Base-by-base conservation (phyloP, 1,140 invertebrate species). In the Drosophila chauvacae region DNA sequence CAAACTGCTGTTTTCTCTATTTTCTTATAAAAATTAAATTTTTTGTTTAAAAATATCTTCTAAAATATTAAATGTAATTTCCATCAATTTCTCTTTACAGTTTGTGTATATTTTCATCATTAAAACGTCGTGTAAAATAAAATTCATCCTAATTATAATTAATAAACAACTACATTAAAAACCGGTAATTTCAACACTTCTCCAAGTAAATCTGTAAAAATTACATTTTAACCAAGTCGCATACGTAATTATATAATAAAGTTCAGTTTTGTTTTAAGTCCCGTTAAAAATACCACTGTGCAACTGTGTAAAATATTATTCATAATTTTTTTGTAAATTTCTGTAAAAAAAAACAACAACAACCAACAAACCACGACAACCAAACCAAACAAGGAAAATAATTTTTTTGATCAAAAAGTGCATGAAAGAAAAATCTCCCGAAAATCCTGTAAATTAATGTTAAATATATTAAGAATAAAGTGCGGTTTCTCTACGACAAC, bases 51-150 rank as follows among this genome's bases (percentile, higher is more conserved):
- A 11, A 11, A 33, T 11, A 13, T 35, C 10, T 13, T 13, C 33
- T 7, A n/a, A 30, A 35, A 56, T 56, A 35, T 26, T 80, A 57
- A 55, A 57, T 4, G 0, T 7, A 41, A 48, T 50, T 39, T 44
- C 3, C 5, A 33, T 26, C 23, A 4, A 2, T 79, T 51, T 86
- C 11, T 90, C 85, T 58, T 90, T 90, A 11, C 85, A 90, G 85
- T 90, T 85, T 90, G 85, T 87, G 84, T 88, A 88, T 88, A 90
- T 90, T 90, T 90, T 90, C 85, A 90, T 90, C 85, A 90, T 90
- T 85, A 76, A 80, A 90, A 80, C 85, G 85, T 75, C 85, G 85
- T 90, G 85, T 90, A 90, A 76, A 90, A 85, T 90, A 85, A 90
- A 74, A 79, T 88, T 80, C 85, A 90, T 90, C 81, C 70, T 90